Conservation (phyloP, 2,888 invertebrate genomes). For the Dermolepida albohirtum region DNA sequence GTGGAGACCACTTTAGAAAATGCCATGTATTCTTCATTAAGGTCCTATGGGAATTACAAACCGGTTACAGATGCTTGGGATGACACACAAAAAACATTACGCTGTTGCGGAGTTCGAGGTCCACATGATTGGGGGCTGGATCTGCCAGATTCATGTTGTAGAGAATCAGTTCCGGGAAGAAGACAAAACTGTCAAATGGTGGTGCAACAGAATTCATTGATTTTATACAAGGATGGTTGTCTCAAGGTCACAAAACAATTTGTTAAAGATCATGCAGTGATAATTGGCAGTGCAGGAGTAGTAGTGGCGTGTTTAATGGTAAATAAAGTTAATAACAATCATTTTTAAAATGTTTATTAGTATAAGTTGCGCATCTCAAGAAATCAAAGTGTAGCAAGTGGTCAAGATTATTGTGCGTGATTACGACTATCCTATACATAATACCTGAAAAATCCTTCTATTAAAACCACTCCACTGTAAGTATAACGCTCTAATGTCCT, state of each 20-base stretch:
- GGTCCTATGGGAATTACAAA: conserved; percentile 76
- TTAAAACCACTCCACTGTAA: too few relatives aligned
- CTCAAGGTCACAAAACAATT: conserved; percentile 76
- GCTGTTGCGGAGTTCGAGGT: conserved; percentile 86
- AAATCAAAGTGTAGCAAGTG: too few relatives aligned
- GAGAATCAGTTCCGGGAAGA: conserved; percentile 70
- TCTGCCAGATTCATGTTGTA: conserved; percentile 83
- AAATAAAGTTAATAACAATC: conserved; percentile 56
- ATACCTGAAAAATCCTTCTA: too few relatives aligned
- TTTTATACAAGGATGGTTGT: conserved; percentile 82
- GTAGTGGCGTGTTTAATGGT: conserved; percentile 89
- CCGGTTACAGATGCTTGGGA: conserved; percentile 88
- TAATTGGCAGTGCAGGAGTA: conserved; percentile 85
- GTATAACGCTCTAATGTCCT: too few relatives aligned
- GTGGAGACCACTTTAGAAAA: conserved; percentile 80
- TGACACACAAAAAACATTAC: conserved; percentile 83
- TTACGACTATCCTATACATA: too few relatives aligned
- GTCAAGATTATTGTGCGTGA: too few relatives aligned
- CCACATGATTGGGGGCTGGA: conserved; percentile 81
- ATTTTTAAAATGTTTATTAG: too few relatives aligned
- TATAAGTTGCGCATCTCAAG: too few relatives aligned
- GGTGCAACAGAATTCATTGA: conserved; percentile 69
- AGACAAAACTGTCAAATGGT: conserved; percentile 70
- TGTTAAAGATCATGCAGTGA: conserved; percentile 81
- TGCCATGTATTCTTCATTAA: conserved; percentile 82